Evolutionary conservation across 2,113 vertebrate genomes (phyloP).

Genomic region (Quiscalus mexicanus): DNA sequence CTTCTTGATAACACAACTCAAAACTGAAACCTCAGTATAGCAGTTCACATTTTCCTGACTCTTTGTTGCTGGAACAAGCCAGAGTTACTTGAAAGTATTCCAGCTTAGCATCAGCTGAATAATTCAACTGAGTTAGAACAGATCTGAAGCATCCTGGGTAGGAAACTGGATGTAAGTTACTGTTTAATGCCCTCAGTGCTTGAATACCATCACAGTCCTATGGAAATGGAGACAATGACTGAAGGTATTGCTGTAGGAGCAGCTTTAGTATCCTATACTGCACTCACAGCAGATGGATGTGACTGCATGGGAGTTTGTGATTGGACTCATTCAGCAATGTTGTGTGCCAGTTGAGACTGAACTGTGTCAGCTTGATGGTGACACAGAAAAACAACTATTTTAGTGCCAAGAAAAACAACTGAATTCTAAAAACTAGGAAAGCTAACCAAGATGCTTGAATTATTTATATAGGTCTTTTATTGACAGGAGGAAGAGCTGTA

Average conservation of each 20-base stretch:
- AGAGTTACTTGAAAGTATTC: constrained; percentile 2
- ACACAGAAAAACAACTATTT: not conserved
- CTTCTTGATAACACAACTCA: not conserved
- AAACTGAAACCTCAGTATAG: not conserved
- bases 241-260: not conserved
- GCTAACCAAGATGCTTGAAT: not conserved
- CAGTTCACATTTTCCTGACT: not conserved
- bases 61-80: not conserved
- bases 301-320: not conserved
- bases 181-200: not conserved
- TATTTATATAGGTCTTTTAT: not conserved
- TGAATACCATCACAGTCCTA: not conserved
- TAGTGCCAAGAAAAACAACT: not conserved
- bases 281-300: not conserved
- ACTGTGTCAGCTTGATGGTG: not conserved
- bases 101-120: not conserved
- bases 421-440: not conserved
- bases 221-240: not conserved
- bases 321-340: not conserved
- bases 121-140: not conserved
- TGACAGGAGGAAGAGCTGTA: not conserved
- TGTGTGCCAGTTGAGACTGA: not conserved
- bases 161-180: not conserved
- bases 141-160: not conserved
- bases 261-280: not conserved